A percentile compares a stretch with the other conserved stretches of the same genome.
These are phyloP conservation scores for Dufourea novaeangliae DNA, from an alignment of 1,140 invertebrate genomes.

Conservation along the genomic window DNA sequence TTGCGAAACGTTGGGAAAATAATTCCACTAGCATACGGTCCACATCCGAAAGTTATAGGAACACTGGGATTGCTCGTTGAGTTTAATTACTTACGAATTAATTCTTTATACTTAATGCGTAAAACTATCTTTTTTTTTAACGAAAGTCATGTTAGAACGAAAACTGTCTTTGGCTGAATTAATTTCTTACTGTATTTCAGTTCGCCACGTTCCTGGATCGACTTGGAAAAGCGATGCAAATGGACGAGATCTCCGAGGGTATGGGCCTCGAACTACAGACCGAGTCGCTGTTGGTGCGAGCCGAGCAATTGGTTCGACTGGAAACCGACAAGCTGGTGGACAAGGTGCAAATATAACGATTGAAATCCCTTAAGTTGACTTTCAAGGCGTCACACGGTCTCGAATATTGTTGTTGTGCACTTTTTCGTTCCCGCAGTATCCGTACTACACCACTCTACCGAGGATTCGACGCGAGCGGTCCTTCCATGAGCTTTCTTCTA, in stretches of 20 bases:
- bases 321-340: slow-evolving; percentile 90
- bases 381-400: slow-evolving; percentile 30
- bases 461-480: slow-evolving; percentile 88
- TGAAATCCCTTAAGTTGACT: not conserved
- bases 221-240: slow-evolving; percentile 86
- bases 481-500: slow-evolving; percentile 86
- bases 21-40: too few relatives aligned
- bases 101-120: too few relatives aligned
- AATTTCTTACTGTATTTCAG: slow-evolving; percentile 78
- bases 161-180: too few relatives aligned
- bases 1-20: too few relatives aligned
- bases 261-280: slow-evolving; percentile 90
- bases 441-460: slow-evolving; percentile 86
- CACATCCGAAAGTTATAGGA: too few relatives aligned
- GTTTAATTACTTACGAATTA: too few relatives aligned
- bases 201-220: slow-evolving; percentile 89
- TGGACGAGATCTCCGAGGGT: slow-evolving; percentile 90
- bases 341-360: slow-evolving; percentile 83
- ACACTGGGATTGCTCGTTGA: too few relatives aligned
- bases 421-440: slow-evolving; percentile 83
- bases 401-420: slow-evolving; percentile 59
- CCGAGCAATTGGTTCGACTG: slow-evolving; percentile 88
- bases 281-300: slow-evolving; percentile 88
- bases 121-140: too few relatives aligned
- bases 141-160: too few relatives aligned